Conservation (phyloP, 2,797 vertebrate genomes). For the Poeciliopsis turneri region DNA sequence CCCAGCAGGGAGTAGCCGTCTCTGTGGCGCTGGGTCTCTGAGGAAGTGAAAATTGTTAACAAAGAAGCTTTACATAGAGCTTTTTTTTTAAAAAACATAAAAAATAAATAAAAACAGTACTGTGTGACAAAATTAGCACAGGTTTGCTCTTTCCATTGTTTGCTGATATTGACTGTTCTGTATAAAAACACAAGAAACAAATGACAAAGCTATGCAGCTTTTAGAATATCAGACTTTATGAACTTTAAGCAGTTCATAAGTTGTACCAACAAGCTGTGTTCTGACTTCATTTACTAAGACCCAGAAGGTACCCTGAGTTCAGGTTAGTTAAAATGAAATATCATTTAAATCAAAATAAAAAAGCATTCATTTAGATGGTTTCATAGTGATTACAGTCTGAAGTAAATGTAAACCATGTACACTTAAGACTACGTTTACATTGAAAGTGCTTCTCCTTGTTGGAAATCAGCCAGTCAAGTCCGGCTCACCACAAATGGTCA, state of each 20-base stretch:
- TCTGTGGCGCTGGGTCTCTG: constrained; percentile 45
- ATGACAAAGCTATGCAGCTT: too few species aligned
- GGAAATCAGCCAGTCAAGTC: not conserved
- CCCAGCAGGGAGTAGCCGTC: constrained; percentile 27
- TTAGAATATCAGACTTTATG: too few species aligned
- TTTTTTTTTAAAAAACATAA: constrained; percentile 17
- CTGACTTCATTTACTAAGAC: not conserved
- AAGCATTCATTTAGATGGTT: not conserved
- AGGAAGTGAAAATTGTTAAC: constrained; percentile 73
- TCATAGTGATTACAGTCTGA: not conserved
- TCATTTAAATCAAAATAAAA: not conserved
- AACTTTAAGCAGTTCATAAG: not conserved
- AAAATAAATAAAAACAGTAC: constrained; percentile 19
- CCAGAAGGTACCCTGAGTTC: not conserved
- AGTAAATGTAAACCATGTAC: not conserved
- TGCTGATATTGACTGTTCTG: not conserved
- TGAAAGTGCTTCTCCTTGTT: not conserved
- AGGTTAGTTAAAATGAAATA: not conserved
- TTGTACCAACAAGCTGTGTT: not conserved
- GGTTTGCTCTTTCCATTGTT: not conserved
- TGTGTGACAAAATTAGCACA: constrained; percentile 51
- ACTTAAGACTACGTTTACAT: not conserved
- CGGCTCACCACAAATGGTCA: too few species aligned
- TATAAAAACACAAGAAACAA: not conserved
- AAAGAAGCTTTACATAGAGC: constrained; percentile 54